Base-by-base conservation (phyloP, 2,888 invertebrate genomes). In the Heliconius charithonia region DNA sequence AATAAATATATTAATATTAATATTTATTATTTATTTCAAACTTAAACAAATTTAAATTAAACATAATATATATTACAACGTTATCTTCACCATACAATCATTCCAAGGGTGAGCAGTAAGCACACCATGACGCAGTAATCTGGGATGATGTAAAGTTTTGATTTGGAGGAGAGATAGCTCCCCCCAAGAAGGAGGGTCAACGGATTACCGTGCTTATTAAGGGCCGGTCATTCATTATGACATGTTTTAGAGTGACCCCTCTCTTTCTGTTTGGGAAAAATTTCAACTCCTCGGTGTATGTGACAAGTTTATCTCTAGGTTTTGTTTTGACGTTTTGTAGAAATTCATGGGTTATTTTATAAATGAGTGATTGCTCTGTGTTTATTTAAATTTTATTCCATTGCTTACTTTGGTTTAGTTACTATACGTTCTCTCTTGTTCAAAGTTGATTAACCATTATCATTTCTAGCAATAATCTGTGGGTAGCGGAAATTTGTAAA, bases 151-250 rank as follows among this genome's bases (percentile, higher is more conserved):
- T 80, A 82, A 71, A 81, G 76, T 82, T 81, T 81, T 81, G 83
- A 84, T 82, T 81, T 80, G 81, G 78, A 80, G 82, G 59, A 78
- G 79, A 83, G 83, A 85, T 83, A 81, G 76, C 75, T 73, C 76
- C 81, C 84, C 83, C 81, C 78, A 80, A 79, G 83, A 81, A 79
- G 82, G 80, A 83, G 84, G 85, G 85, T 83, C 80, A 84, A 79
- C 76, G 87, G 87, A 86, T 87, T 87, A 85, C 83, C 83, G 84
- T 80, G 83, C 82, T 85, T 83, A 83, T 83, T 85, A 85, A 82
- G 82, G 82, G 82, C 81, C 81, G 83, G 84, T 83, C 83, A 85
- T 85, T 85, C 84, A 85, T 84, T 84, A 85, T 85, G 86, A 85
- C 85, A 85, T 66, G 66, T 85, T 85, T 85, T 85, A 83, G 81